Evolutionary conservation across 2,113 vertebrate genomes (phyloP).

Genomic region (Hippocampus zosterae): DNA sequence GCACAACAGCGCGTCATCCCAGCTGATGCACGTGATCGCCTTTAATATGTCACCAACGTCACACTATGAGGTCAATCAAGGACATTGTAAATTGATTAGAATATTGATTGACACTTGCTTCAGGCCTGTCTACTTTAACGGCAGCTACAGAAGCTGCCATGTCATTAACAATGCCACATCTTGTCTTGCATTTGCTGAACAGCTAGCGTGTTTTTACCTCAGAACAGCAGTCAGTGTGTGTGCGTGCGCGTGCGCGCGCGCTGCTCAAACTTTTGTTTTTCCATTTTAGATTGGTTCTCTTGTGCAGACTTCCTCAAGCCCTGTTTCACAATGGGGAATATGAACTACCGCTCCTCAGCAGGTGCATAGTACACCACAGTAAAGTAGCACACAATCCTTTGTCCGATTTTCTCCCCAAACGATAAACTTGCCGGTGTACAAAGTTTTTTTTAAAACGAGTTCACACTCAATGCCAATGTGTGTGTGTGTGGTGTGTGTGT

Average conservation of each 20-base stretch:
- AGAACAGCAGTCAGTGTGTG: no score
- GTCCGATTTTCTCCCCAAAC: background rate
- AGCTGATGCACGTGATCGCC: background rate
- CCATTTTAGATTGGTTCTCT: background rate
- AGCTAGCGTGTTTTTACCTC: no score
- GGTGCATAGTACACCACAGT: background rate
- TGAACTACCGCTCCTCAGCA: background rate
- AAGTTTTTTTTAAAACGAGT: no score
- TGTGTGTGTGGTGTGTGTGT: no score
- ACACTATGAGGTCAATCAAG: background rate
- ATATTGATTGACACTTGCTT: background rate
- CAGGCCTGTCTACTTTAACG: no score
- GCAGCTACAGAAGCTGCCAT: no score
- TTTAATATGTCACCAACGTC: background rate
- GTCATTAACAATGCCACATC: no score
- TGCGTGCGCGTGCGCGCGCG: no score
- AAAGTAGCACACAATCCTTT: background rate
- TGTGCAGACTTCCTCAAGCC: background rate
- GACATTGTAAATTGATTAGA: background rate
- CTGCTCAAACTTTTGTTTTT: background rate
- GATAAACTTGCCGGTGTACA: background rate
- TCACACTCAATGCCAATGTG: no score
- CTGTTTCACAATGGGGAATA: slow-evolving; percentile 6
- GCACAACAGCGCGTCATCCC: background rate
- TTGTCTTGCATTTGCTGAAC: background rate